Conservation (phyloP, 2,888 invertebrate species). For the Lottia gigantea region DNA sequence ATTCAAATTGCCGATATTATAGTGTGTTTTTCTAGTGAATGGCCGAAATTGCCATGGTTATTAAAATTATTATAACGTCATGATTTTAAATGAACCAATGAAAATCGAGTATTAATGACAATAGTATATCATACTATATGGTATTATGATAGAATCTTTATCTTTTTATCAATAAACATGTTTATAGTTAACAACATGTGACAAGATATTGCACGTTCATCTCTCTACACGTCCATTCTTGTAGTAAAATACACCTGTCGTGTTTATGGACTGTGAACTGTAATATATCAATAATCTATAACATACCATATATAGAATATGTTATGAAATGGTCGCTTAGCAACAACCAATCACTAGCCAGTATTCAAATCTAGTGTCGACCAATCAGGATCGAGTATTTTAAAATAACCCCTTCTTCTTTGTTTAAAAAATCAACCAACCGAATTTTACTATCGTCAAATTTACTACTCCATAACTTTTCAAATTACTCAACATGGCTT, state of each 20-base stretch:
- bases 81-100: too few relatives aligned
- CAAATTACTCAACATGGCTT: slow-evolving; percentile 10
- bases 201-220: not conserved
- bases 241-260: not conserved
- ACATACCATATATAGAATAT: slow-evolving; percentile 14
- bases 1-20: too few relatives aligned
- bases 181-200: not conserved
- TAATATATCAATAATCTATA: too few relatives aligned
- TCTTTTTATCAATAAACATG: not conserved
- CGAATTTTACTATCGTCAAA: slow-evolving; percentile 44
- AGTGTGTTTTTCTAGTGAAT: too few relatives aligned
- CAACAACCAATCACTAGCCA: slow-evolving; percentile 24
- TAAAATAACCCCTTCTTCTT: slow-evolving; percentile 50
- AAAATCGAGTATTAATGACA: too few relatives aligned
- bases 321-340: slow-evolving; percentile 22
- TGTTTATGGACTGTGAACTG: too few relatives aligned
- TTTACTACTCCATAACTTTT: slow-evolving; percentile 20
- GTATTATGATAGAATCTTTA: too few relatives aligned
- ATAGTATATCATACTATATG: too few relatives aligned
- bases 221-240: not conserved
- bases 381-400: slow-evolving; percentile 49
- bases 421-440: slow-evolving; percentile 47
- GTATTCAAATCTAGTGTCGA: slow-evolving; percentile 33
- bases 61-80: too few relatives aligned
- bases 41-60: too few relatives aligned